Evolutionary conservation across 2,888 invertebrate genomes (phyloP).

Genomic region (Teleogryllus oceanicus): DNA sequence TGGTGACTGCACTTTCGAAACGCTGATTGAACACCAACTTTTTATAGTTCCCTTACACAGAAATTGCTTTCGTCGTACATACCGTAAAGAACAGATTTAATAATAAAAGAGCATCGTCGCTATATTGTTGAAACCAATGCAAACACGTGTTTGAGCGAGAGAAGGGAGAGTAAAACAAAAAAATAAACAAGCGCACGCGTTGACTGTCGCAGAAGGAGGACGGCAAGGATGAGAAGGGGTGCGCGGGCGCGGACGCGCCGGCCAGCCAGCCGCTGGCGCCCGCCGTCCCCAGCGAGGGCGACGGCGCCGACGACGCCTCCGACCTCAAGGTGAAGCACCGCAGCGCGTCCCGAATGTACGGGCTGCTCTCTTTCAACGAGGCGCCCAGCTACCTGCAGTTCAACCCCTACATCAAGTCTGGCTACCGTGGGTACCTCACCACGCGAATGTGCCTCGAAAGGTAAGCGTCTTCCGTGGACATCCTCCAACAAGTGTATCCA

Average conservation of each 20-base stretch:
- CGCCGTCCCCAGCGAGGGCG: background rate
- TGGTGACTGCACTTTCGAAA: no score
- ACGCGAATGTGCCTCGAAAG: constrained; percentile 79
- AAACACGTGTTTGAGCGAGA: no score
- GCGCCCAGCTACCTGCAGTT: constrained; percentile 82
- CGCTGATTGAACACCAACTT: no score
- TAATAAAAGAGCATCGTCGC: no score
- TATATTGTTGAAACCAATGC: no score
- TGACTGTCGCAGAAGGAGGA: constrained; percentile 25
- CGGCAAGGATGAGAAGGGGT: background rate
- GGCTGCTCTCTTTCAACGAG: constrained; percentile 51
- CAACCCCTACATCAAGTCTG: constrained; percentile 79
- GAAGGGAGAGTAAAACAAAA: no score
- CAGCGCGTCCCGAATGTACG: background rate
- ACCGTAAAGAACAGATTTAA: no score
- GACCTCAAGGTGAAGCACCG: background rate
- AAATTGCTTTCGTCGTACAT: no score
- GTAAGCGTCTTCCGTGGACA: constrained; percentile 41
- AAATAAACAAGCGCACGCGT: no score
- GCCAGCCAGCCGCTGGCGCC: background rate
- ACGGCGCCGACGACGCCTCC: background rate
- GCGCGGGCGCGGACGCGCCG: background rate
- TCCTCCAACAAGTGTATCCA: no score
- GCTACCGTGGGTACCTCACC: constrained; percentile 78
- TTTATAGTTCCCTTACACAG: no score